A percentile compares a stretch with the other conserved stretches of the same genome.
Conservation (phyloP, 2,113 vertebrate genomes). For the Oenanthe melanoleuca region DNA sequence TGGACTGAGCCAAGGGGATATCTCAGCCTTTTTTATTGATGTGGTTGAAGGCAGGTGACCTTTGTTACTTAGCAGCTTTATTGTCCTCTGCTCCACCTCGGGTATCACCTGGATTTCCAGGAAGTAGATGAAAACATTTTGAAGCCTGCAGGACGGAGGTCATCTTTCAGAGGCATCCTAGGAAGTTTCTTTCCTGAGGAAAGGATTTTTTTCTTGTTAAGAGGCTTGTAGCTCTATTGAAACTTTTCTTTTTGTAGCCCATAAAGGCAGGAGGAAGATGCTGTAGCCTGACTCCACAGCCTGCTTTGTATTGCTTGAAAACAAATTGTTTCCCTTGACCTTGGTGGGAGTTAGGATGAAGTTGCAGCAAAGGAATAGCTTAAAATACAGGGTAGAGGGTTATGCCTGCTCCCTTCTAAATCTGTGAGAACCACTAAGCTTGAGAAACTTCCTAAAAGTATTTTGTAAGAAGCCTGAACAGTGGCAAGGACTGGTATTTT, state of each 20-base stretch:
- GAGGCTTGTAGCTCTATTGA: background rate
- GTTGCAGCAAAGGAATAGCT: background rate
- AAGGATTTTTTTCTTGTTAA: background rate
- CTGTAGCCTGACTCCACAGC: background rate
- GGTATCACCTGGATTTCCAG: background rate
- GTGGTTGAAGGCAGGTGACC: background rate
- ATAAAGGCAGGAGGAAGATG: background rate
- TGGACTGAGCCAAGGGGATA: accelerated
- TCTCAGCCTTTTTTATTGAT: background rate
- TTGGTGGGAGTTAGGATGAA: background rate
- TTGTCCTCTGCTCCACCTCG: background rate
- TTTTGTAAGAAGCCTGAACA: background rate
- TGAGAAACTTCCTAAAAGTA: background rate
- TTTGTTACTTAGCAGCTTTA: background rate
- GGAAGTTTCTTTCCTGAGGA: background rate
- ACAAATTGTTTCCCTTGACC: background rate
- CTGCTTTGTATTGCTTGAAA: background rate
- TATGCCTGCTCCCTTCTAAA: background rate
- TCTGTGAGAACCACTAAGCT: background rate
- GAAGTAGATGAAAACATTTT: background rate
- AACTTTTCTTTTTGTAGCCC: background rate
- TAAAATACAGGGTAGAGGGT: background rate
- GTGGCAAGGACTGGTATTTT: background rate
- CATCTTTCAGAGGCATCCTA: background rate
- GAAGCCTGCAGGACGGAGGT: background rate